Conservation (phyloP, 1,140 invertebrate genomes). For the Whitmania pigra region DNA sequence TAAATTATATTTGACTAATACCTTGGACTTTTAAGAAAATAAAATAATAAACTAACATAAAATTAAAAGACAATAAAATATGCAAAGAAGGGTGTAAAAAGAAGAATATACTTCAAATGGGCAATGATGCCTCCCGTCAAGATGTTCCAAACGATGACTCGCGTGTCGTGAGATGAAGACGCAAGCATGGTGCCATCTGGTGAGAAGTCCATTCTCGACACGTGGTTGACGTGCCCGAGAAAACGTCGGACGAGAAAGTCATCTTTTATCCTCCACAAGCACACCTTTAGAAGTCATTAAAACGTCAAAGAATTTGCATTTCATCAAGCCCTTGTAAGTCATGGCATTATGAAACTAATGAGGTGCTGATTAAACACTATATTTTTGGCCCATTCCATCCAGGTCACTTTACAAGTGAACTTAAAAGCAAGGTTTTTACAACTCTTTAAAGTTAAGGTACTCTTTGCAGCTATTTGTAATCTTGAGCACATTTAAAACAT, state of each 20-base stretch:
- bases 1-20: neutral
- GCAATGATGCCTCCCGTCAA: constrained; percentile 38
- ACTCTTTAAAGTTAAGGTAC: too few relatives aligned
- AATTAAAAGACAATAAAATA: too few relatives aligned
- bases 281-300: constrained; percentile 34
- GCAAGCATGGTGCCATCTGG: constrained; percentile 49
- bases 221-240: constrained; percentile 46
- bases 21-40: neutral
- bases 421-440: too few relatives aligned
- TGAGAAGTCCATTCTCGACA: constrained; percentile 47
- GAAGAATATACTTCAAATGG: constrained; percentile 35
- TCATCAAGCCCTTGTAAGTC: too few relatives aligned
- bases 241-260: constrained; percentile 38
- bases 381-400: too few relatives aligned
- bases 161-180: constrained; percentile 48
- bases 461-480: too few relatives aligned
- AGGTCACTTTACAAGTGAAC: too few relatives aligned
- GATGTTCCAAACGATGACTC: constrained; percentile 48
- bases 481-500: too few relatives aligned
- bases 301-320: too few relatives aligned
- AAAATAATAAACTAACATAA: too few relatives aligned
- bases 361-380: too few relatives aligned
- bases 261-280: constrained; percentile 42
- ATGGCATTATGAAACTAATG: too few relatives aligned
- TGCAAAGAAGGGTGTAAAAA: constrained; percentile 13